A percentile compares a stretch with the other conserved stretches of the same genome.
phyloP scores from a whole-genome alignment of 2,888 invertebrate species.

The Listrodromus nycthemerus region DNA sequence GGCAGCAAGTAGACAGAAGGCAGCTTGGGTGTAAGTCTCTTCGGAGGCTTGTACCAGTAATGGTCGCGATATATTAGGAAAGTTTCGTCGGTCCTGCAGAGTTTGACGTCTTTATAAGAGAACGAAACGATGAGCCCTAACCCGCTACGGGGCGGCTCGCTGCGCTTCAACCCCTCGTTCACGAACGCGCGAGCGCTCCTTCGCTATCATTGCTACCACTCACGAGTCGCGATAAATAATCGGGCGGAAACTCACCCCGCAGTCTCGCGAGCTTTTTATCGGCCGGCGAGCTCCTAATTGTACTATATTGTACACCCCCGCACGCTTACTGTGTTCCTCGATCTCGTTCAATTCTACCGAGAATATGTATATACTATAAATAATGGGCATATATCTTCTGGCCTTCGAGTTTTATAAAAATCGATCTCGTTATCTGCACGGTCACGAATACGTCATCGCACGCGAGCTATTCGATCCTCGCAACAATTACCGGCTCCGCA shows the following conservation, averaged over 20 bases:
- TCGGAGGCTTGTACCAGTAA: slow-evolving; percentile 80
- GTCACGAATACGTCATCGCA: slow-evolving; percentile 65
- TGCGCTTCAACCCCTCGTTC: slow-evolving; percentile 54
- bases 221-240: slow-evolving; percentile 71
- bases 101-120: slow-evolving; percentile 80
- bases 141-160: slow-evolving; percentile 55
- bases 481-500: slow-evolving; percentile 40
- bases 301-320: slow-evolving; percentile 11
- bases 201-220: slow-evolving; percentile 73
- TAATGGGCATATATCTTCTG: slow-evolving; percentile 34
- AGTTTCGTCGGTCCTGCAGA: slow-evolving; percentile 78
- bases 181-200: slow-evolving; percentile 25
- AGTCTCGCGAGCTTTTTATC: slow-evolving; percentile 62
- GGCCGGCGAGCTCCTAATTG: slow-evolving; percentile 58
- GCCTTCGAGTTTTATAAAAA: slow-evolving; percentile 54
- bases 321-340: slow-evolving; percentile 42
- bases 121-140: slow-evolving; percentile 73
- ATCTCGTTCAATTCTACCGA: slow-evolving; percentile 59
- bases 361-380: slow-evolving; percentile 27
- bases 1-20: slow-evolving; percentile 54
- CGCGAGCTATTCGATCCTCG: slow-evolving; percentile 57
- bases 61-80: slow-evolving; percentile 80
- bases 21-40: slow-evolving; percentile 75
- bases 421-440: slow-evolving; percentile 60
- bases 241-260: slow-evolving; percentile 49